These are phyloP conservation scores for Diplazon laetatorius DNA, from an alignment of 2,888 invertebrate species.

Conservation along the genomic window DNA sequence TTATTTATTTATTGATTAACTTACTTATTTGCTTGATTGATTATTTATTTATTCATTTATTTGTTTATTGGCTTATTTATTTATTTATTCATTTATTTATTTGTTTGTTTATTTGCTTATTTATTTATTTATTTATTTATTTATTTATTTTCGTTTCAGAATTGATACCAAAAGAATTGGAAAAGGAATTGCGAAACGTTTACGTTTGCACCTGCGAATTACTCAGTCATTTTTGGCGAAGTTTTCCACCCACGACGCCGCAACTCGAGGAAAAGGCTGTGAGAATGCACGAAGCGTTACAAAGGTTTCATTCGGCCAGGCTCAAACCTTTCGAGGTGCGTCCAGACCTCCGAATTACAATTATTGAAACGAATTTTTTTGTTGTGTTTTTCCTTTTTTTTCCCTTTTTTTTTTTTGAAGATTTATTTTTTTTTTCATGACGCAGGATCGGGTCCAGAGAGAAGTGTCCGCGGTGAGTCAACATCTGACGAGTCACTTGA, in stretches of 20 bases:
- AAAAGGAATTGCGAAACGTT: conserved; percentile 91
- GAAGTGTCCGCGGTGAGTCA: conserved; percentile 92
- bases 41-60: too few species aligned
- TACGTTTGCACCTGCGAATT: conserved; percentile 95
- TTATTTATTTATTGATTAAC: too few species aligned
- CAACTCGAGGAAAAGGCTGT: conserved; percentile 90
- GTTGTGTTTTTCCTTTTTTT: too few species aligned
- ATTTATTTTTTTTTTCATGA: too few species aligned
- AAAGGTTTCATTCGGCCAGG: conserved; percentile 93
- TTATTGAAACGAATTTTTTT: too few species aligned
- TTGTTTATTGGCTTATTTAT: too few species aligned
- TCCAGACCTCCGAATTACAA: too few species aligned
- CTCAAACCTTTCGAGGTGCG: conserved; percentile 92
- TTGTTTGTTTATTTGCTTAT: neutral
- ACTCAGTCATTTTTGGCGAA: conserved; percentile 96
- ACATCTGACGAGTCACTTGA: conserved; percentile 92
- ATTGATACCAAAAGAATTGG: conserved; percentile 91
- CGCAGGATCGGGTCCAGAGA: conserved; percentile 90
- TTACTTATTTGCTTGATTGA: too few species aligned
- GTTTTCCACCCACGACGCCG: conserved; percentile 92
- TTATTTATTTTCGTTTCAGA: conserved; percentile 84
- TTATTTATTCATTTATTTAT: too few species aligned
- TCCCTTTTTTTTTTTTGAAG: too few species aligned
- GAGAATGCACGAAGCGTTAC: conserved; percentile 95
- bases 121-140: neutral